Evolutionary conservation across 2,888 invertebrate genomes (phyloP), one percentile per base, ranked within the genome.

Genomic region (Agrochola lychnidis): DNA sequence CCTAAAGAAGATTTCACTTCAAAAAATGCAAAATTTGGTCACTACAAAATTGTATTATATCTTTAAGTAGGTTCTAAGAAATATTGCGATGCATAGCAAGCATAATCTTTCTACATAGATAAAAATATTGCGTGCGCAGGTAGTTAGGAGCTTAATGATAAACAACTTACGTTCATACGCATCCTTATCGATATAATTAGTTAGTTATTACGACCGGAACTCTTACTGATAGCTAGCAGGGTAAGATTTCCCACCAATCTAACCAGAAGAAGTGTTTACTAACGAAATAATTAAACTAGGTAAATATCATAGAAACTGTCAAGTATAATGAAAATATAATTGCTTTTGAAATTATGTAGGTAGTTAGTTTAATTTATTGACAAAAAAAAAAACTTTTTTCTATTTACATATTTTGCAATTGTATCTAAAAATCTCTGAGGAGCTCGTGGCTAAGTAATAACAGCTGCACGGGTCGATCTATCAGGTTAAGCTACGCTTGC

Each of bases 181-280:
- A 81, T 83, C 79, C 70, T 81, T 79, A 79, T 74, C 74, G 53
- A 79, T n/a, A 63, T 70, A 48, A 70, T 83, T 63, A 74, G 68
- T 56, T 59, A 66, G 68, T 56, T 59, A 66, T 70, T 70, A 82
- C 56, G 70, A 67, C 80, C 84, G 84, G 75, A 82, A 79, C 64
- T 77, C 57, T 36, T 42, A 30, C 48, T 56, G 64, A 71, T 78
- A 72, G 53, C 25, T 7, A 30, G 25, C 30, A 63, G 22, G 36
- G 30, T 64, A 48, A 51, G 10, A 51, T 64, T 73, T 53, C 66
- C 53, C 30, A 61, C 53, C 1, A 53, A 66, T 59, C 45, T 45
- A n/a, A 53, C 59, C 1, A 53, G 62, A 16, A 53, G 62, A 10
- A 40, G 22, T n/a, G 3, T 36, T 59, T 30, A 0, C 14, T n/a